Evolutionary conservation across 2,888 invertebrate species (phyloP), one percentile per base, ranked within the genome.

Genomic region (Drosophila putrida): DNA sequence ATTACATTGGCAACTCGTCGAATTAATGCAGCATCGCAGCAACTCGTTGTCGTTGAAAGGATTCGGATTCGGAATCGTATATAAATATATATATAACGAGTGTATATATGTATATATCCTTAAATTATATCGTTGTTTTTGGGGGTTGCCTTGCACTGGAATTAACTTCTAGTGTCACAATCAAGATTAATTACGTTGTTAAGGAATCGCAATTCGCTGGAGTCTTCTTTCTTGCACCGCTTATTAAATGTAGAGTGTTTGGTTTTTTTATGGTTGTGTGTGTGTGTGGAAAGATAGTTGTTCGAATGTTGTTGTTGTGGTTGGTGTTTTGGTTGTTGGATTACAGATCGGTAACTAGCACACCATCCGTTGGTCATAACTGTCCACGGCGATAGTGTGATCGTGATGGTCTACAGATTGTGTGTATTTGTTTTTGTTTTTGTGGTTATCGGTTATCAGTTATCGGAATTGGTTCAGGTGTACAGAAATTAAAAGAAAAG

Each of bases 271-370:
- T 36, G 51, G 57, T 28, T 64, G 43, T 78, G 50, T 62, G 38
- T 62, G 59, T 62, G 53, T 66, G 39, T 66, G 62, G 63, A 60
- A 74, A 69, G 58, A 47, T 33, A 54, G 53, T 54, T 59, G 44
- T 55, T 53, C 60, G 49, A 55, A 27, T 62, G 61, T 58, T 57
- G 54, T 80, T 69, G 58, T 55, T 61, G 82, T 57, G 43, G 75
- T 71, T 53, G 64, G 36, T 72, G 54, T 65, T 41, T 60, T 67
- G 63, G 49, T 46, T 60, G 44, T 54, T 55, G 58, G 78, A 87
- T 89, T 91, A 91, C 66, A 91, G 83, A 89, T 92, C 92, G 83
- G 92, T 92, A 77, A 92, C 90, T 84, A 92, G 91, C 84, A 92
- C 86, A 88, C 82, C 91, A 54, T 80, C 90, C 86, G 70, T 75